These are phyloP conservation scores for Dicrostonyx torquatus DNA, from an alignment of 2,797 vertebrate genomes.

Conservation along the genomic window DNA sequence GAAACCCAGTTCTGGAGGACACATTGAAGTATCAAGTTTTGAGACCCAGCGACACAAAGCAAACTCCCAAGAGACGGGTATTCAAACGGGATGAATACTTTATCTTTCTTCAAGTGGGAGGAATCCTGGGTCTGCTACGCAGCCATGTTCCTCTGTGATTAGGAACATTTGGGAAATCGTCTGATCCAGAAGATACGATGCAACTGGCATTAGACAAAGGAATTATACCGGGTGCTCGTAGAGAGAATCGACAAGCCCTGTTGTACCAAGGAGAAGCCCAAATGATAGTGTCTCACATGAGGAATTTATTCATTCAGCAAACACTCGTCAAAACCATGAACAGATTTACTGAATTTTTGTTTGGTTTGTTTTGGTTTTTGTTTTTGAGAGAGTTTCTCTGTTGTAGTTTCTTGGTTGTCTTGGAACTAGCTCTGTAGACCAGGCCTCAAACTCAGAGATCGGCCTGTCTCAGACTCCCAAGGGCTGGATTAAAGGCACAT, in stretches of 20 bases:
- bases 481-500: background rate
- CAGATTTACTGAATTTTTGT: background rate
- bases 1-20: background rate
- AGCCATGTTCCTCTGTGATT: background rate
- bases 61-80: background rate
- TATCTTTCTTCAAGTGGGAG: background rate
- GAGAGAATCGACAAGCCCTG: background rate
- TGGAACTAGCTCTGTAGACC: too few species aligned
- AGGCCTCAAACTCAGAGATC: too few species aligned
- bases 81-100: background rate
- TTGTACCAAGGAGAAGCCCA: background rate
- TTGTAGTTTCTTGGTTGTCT: too few species aligned
- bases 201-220: background rate
- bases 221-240: too few species aligned
- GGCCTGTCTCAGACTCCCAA: too few species aligned
- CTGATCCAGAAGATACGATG: conserved; percentile 7
- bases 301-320: conserved; percentile 8
- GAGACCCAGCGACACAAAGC: background rate
- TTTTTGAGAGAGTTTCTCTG: background rate
- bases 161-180: background rate
- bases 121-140: background rate
- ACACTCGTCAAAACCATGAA: background rate
- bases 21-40: background rate
- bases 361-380: background rate
- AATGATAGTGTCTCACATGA: background rate